phyloP scores from a whole-genome alignment of 2,113 vertebrate genomes.

The Cyprinus carpio region DNA sequence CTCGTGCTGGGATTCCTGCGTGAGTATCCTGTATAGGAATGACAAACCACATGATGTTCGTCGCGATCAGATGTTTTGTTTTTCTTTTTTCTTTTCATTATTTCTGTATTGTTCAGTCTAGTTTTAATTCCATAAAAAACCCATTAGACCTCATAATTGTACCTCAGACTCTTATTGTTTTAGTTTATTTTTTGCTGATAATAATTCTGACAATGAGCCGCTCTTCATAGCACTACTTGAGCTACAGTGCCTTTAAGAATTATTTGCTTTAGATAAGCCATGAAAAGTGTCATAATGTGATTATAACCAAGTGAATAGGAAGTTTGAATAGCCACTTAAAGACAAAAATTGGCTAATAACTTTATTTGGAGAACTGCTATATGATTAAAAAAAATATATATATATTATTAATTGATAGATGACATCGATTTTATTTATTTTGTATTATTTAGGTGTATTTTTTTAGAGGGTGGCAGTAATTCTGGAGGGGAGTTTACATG shows the following conservation, averaged over 20 bases:
- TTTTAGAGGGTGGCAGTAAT: no score
- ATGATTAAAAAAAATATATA: no score
- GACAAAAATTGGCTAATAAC: no score
- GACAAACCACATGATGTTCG: neutral
- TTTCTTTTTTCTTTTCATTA: neutral
- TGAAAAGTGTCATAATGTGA: neutral
- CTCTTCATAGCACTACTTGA: no score
- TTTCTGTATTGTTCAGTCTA: neutral
- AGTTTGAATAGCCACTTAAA: neutral
- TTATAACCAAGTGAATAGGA: neutral
- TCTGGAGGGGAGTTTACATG: neutral
- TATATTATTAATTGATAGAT: neutral
- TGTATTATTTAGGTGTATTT: no score
- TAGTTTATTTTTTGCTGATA: neutral
- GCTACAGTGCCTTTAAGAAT: neutral
- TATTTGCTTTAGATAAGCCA: neutral
- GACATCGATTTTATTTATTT: no score
- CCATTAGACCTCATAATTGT: neutral
- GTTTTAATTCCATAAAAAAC: neutral
- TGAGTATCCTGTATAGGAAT: conserved; percentile 73
- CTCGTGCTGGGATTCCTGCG: conserved; percentile 95
- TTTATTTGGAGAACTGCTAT: no score
- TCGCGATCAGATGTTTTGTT: neutral
- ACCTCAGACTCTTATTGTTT: no score
- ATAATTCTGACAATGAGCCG: neutral